Percentiles rank a stretch among this genome's conserved stretches.
Evolutionary conservation across 2,113 vertebrate species (phyloP).

Genomic region (Galemys pyrenaicus): DNA sequence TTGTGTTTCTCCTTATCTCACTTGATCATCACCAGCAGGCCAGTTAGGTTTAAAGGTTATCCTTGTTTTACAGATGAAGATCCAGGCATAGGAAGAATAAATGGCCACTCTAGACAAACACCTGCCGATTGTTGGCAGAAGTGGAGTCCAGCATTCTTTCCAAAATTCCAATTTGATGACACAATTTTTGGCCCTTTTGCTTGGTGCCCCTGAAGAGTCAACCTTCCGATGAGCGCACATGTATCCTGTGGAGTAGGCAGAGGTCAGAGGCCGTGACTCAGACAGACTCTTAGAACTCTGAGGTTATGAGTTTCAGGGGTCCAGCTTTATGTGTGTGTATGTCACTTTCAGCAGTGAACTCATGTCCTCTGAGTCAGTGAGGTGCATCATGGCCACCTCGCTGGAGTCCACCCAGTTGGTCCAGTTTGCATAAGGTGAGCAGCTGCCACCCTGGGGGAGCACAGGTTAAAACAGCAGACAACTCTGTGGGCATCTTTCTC

Average conservation of each 20-base stretch:
- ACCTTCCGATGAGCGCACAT: fast-evolving
- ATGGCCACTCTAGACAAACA: neutral
- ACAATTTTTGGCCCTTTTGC: neutral
- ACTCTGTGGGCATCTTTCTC: neutral
- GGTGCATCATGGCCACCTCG: neutral
- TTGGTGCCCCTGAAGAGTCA: neutral
- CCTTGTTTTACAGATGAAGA: neutral
- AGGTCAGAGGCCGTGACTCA: neutral
- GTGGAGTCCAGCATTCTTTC: neutral
- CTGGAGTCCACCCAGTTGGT: neutral
- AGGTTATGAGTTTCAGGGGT: neutral
- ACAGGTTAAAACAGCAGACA: neutral
- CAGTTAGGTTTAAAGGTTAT: neutral
- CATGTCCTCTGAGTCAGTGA: neutral
- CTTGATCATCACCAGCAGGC: neutral
- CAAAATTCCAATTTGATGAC: neutral
- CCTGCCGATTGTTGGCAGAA: too few species aligned
- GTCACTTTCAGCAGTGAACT: neutral
- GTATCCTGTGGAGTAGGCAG: neutral
- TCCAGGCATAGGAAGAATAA: neutral
- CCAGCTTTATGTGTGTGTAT: neutral
- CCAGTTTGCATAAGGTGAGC: neutral
- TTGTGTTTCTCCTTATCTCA: fast-evolving
- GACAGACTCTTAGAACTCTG: neutral
- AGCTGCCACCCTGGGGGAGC: neutral